Evolutionary conservation across 2,797 vertebrate species (phyloP), one percentile per base, ranked within the genome.

Genomic region (Neopelma chrysocephalum): DNA sequence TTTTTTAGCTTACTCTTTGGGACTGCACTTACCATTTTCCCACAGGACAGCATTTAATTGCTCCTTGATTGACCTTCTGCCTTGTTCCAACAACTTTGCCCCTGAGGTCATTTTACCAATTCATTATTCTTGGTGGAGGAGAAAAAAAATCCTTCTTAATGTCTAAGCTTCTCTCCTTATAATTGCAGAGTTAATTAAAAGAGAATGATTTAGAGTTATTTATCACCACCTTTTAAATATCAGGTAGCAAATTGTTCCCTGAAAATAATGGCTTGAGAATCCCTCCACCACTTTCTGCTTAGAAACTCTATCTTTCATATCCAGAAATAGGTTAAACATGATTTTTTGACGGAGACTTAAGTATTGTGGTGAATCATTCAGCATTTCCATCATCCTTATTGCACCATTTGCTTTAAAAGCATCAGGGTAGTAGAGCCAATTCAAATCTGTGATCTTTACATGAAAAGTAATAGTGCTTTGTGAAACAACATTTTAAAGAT

Each of bases 41-140:
- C 96, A 76, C 64, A 90, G 90, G 96, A 94, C 84, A 92, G 47
- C 91, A 29, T 96, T 93, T 97, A 97, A 97, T 97, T 96, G 91
- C 96, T 97, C 93, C 70, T 96, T 96, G 92, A 94, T 86, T 96
- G 97, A 97, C 96, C 96, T 95, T 87, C 81, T 95, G 96, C 95
- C 95, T 96, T 96, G 97, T 97, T 95, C 96, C 94, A 94, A 77
- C 96, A 97, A 96, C 96, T 96, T 95, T 97, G 97, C 94, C 96
- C 96, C 43, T 66, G 79, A 94, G 97, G 97, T 97, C 96, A 83
- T 71, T 93, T 90, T 25, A 82, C 68, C 87, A 91, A 97, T 97
- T 95, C 88, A 57, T 97, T 97, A 97, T 90, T 94, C 89, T 82
- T 8, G 14, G 77, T 83, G 71, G 53, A 90, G 47, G 50, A 85